phyloP scores from a whole-genome alignment of 2,797 vertebrate species.

The Rhynchotus rufescens region DNA sequence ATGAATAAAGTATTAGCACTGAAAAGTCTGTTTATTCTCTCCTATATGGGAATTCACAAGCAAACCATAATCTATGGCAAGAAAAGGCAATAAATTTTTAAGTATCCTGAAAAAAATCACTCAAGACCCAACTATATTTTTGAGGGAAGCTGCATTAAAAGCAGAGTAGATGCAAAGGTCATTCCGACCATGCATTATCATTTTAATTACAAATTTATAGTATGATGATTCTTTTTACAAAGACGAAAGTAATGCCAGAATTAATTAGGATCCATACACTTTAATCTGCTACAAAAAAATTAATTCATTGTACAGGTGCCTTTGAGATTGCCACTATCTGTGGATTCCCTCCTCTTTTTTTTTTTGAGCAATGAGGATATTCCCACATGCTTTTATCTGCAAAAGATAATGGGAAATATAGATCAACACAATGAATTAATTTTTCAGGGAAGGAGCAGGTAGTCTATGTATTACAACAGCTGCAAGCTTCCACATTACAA shows the following conservation, averaged over 20 bases:
- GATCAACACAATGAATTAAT: neutral
- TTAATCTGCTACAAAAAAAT: constrained; percentile 47
- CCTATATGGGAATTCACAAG: constrained; percentile 16
- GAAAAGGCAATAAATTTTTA: neutral
- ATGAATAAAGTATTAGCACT: constrained; percentile 38
- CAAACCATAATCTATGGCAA: constrained; percentile 35
- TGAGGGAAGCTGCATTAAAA: constrained; percentile 26
- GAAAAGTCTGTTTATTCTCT: neutral
- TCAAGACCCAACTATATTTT: constrained; percentile 6
- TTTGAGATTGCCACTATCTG: constrained; percentile 30
- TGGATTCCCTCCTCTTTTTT: neutral
- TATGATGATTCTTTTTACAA: constrained; percentile 1
- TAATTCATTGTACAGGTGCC: constrained; percentile 6
- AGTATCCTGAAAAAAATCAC: constrained; percentile 15
- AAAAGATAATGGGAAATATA: neutral
- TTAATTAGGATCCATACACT: constrained; percentile 46
- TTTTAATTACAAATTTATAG: constrained; percentile 38
- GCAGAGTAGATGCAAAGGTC: constrained; percentile 17
- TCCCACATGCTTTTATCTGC: constrained; percentile 15
- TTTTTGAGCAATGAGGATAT: neutral
- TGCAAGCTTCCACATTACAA: neutral
- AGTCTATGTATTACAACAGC: neutral
- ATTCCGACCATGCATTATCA: neutral
- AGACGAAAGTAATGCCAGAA: constrained; percentile 34
- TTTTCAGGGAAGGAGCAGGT: neutral